These are phyloP conservation scores for Lepidurus arcticus DNA, from an alignment of 1,140 invertebrate genomes.

Conservation along the genomic window DNA sequence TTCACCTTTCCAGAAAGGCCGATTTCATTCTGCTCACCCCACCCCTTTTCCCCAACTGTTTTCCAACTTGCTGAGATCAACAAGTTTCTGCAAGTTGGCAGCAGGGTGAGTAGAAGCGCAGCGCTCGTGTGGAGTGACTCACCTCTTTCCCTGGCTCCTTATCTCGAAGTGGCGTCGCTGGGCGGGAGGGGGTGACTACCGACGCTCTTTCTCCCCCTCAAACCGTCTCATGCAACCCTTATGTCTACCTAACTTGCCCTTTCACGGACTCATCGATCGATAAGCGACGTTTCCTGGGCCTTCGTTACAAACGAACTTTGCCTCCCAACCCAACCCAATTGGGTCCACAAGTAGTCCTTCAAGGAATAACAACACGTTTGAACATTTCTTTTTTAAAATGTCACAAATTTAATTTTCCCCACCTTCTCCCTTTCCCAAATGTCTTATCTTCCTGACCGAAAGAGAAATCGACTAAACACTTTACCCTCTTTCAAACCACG, in stretches of 20 bases:
- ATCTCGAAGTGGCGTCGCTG: constrained; percentile 4
- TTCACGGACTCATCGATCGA: constrained; percentile 21
- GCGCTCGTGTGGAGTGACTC: not conserved
- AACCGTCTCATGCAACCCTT: constrained; percentile 7
- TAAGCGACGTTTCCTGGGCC: constrained; percentile 7
- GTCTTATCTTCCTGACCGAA: no score
- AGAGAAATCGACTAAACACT: no score
- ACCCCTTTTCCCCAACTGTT: not conserved
- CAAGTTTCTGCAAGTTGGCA: not conserved
- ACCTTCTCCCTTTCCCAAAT: no score
- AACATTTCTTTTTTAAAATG: not conserved
- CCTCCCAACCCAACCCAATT: not conserved
- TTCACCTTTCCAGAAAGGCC: not conserved
- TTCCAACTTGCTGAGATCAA: constrained; percentile 10
- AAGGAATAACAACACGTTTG: no score
- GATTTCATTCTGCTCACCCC: not conserved
- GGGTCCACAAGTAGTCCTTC: not conserved
- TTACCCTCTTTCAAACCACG: no score
- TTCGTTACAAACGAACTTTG: not conserved
- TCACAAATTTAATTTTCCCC: not conserved
- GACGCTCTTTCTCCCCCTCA: not conserved
- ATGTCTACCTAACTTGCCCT: constrained; percentile 21
- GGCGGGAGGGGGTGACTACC: not conserved
- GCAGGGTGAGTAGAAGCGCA: not conserved
- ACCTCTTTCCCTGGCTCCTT: not conserved